Evolutionary conservation across 1,140 invertebrate genomes (phyloP).

Genomic region (Platyscapa corneri): DNA sequence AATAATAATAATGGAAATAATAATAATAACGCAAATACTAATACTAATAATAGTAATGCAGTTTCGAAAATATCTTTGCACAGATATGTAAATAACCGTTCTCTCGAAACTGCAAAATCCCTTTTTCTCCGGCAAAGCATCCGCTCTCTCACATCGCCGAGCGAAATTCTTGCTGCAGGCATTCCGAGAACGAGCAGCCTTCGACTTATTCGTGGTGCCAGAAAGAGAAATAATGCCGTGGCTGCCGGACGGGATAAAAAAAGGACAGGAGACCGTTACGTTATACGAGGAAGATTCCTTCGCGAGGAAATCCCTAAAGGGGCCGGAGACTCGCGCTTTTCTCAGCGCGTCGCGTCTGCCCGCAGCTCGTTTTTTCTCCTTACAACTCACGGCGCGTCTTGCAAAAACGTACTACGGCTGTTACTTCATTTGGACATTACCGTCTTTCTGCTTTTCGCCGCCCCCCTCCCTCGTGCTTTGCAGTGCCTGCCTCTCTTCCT

Average conservation of each 20-base stretch:
- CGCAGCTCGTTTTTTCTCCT: slow-evolving; percentile 24
- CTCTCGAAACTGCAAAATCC: background rate
- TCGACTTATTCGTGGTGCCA: slow-evolving; percentile 21
- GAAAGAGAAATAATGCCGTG: slow-evolving; percentile 13
- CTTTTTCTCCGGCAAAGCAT: background rate
- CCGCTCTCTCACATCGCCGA: background rate
- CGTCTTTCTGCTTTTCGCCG: background rate
- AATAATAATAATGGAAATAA: background rate
- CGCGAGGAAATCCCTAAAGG: slow-evolving; percentile 20
- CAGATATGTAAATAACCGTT: background rate
- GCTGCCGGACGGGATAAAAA: background rate
- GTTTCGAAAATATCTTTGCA: background rate
- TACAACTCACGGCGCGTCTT: background rate
- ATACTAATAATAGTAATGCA: background rate
- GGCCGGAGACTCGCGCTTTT: slow-evolving; percentile 2
- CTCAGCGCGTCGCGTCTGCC: background rate
- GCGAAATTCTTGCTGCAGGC: slow-evolving; percentile 10
- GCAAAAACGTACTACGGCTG: background rate
- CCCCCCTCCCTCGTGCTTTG: no score
- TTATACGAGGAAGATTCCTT: background rate
- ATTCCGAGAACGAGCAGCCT: slow-evolving; percentile 13
- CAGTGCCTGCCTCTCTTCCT: background rate
- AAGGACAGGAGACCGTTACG: slow-evolving; percentile 6
- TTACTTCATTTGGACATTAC: slow-evolving; percentile 27
- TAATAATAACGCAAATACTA: background rate